Evolutionary conservation across 2,888 invertebrate genomes (phyloP).

Genomic region (Patella depressa): DNA sequence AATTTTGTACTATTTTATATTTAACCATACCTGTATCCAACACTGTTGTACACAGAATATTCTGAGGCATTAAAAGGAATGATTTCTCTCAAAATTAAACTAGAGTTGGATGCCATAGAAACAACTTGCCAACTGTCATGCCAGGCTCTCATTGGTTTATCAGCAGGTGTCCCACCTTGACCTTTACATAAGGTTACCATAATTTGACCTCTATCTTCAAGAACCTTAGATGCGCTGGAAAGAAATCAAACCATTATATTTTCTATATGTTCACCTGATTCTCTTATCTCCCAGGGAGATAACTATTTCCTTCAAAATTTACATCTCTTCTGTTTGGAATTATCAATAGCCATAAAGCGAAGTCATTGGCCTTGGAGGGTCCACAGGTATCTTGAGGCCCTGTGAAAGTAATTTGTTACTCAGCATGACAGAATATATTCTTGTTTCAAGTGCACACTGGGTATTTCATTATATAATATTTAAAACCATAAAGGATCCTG

Average conservation of each 20-base stretch:
- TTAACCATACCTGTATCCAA: constrained; percentile 71
- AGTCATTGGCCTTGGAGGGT: no score
- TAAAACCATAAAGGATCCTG: no score
- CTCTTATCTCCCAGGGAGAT: no score
- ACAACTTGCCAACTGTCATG: constrained; percentile 76
- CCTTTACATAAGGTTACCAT: constrained; percentile 75
- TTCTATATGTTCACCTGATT: no score
- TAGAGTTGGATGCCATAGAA: constrained; percentile 75
- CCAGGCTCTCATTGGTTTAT: constrained; percentile 72
- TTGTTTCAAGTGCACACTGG: no score
- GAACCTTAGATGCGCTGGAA: constrained; percentile 64
- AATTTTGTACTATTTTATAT: neutral
- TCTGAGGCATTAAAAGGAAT: constrained; percentile 68
- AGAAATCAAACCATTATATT: neutral
- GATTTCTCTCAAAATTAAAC: constrained; percentile 71
- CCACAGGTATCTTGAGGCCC: no score
- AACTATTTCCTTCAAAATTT: no score
- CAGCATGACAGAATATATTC: no score
- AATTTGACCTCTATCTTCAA: constrained; percentile 63
- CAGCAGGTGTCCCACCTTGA: constrained; percentile 75
- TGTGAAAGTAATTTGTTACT: no score
- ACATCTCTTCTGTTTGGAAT: no score
- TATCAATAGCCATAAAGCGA: no score
- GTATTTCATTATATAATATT: no score
- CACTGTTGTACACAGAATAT: constrained; percentile 71